Evolutionary conservation across 1,140 invertebrate species (phyloP), one percentile per base, ranked within the genome.

Genomic region (Achroia grisella): DNA sequence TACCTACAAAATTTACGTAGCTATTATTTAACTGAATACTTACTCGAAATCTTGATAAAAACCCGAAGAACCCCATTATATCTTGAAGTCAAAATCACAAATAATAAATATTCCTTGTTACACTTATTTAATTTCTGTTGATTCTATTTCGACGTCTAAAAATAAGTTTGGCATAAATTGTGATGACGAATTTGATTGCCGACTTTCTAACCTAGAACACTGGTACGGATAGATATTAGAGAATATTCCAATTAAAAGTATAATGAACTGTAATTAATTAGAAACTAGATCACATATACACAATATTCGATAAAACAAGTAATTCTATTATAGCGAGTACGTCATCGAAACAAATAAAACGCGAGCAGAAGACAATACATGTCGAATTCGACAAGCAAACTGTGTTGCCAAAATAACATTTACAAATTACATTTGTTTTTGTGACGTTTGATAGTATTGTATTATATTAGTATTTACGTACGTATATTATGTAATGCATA

Each of bases 51-150:
- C 39, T 41, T 2, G 39, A 31, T 41, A 41, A 15, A 13, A 41
- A 76, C 50, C 75, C 62, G 17, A 83, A 72, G 30, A 78, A 48
- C 46, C 79, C 77, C 79, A 83, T 81, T 61, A 71, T 72, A 41
- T 52, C 59, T 37, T 10, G 12, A 49, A 51, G 41, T 44, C 39
- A 47, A 2, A 23, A 53, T 44, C 40, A 40, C 40, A 40, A 45
- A 32, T 55, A 52, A 52, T 23, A 55, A 4, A 44, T 58, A 49
- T 56, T 52, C 54, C 39, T 53, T 34, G 23, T 42, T 57, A 43
- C 59, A 60, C 43, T 64, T 56, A 49, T 52, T 33, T 58, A 43
- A 51, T 30, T 17, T 45, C 44, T 39, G 47, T 44, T 60, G 56
- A 56, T 55, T 40, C 30, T 52, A 46, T 56, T 66, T 59, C 57